A percentile compares a stretch with the other conserved stretches of the same genome.
phyloP scores from a whole-genome alignment of 2,888 invertebrate species.

The Drosophila mayaguana region DNA sequence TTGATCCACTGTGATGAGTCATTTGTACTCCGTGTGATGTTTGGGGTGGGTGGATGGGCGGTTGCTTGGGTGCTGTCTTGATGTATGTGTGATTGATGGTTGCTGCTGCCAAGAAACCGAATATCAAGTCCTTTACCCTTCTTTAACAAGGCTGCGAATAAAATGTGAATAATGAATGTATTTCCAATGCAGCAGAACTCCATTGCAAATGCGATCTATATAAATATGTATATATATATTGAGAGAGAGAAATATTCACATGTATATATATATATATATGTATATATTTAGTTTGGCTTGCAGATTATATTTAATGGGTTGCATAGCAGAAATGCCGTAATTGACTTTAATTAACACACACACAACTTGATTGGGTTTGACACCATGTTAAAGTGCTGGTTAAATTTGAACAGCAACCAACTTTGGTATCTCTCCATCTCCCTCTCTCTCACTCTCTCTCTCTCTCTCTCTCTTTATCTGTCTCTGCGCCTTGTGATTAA shows the following conservation, averaged over 20 bases:
- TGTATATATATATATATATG: neutral
- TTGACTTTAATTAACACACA: slow-evolving; percentile 27
- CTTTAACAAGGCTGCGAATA: slow-evolving; percentile 1
- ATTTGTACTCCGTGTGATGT: slow-evolving; percentile 21
- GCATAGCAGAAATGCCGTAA: slow-evolving; percentile 1
- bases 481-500: slow-evolving; percentile 1
- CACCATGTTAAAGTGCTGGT: slow-evolving; percentile 22
- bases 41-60: slow-evolving; percentile 7
- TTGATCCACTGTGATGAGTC: slow-evolving; percentile 51
- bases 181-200: neutral
- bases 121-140: slow-evolving; percentile 6
- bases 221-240: neutral
- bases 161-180: neutral
- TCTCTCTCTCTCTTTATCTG: neutral
- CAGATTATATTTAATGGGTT: neutral
- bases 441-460: neutral
- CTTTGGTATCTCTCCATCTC: neutral
- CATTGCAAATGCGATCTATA: neutral
- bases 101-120: slow-evolving; percentile 22
- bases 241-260: neutral
- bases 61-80: slow-evolving; percentile 5
- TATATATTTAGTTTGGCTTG: neutral
- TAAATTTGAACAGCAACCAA: slow-evolving; percentile 4
- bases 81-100: slow-evolving; percentile 10
- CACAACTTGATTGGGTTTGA: slow-evolving; percentile 2